Percentiles rank a stretch among this genome's conserved stretches.
phyloP scores from a whole-genome alignment of 2,888 invertebrate species.

The Proisotoma minuta region DNA sequence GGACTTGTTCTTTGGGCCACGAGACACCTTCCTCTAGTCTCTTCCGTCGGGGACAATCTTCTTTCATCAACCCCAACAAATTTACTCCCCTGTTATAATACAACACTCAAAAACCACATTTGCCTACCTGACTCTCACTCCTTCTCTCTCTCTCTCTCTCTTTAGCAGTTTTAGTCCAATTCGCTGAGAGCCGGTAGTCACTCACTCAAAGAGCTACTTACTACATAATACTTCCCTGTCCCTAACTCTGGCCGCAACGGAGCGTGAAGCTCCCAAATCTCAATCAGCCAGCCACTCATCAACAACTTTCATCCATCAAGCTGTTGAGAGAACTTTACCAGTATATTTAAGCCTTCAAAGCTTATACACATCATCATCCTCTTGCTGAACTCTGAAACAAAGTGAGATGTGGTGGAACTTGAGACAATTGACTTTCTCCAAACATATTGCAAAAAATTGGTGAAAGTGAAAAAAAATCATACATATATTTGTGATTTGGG shows the following conservation, averaged over 20 bases:
- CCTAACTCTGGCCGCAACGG: too few relatives aligned
- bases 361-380: not conserved
- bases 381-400: too few relatives aligned
- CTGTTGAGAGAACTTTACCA: constrained; percentile 3
- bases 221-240: not conserved
- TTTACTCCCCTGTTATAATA: too few relatives aligned
- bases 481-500: too few relatives aligned
- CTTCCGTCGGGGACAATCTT: constrained; percentile 3
- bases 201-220: not conserved
- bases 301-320: constrained; percentile 8
- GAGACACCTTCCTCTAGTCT: constrained; percentile 22
- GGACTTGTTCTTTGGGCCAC: constrained; percentile 41
- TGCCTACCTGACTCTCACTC: not conserved
- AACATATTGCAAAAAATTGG: too few relatives aligned
- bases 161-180: not conserved
- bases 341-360: not conserved
- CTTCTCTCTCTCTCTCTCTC: not conserved
- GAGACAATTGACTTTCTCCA: not conserved
- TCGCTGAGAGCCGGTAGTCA: not conserved
- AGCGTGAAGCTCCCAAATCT: too few relatives aligned
- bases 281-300: constrained; percentile 8
- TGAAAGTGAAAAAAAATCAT: too few relatives aligned
- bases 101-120: not conserved
- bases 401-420: constrained; percentile 10
- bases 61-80: not conserved